Base-by-base conservation (phyloP, 2,113 vertebrate genomes). In the Seriola aureovittata region DNA sequence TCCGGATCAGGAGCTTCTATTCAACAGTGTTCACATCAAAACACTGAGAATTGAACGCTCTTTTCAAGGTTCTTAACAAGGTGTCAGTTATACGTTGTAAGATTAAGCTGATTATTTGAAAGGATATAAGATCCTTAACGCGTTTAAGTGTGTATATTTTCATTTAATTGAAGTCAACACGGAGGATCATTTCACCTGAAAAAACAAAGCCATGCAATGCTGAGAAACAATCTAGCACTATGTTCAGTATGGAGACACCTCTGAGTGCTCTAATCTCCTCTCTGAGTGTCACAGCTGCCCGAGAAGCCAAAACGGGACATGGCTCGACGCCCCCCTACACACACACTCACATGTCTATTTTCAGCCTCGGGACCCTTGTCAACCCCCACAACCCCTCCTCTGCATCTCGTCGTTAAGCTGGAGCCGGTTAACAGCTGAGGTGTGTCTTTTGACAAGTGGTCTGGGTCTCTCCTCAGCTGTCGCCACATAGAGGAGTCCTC, bases 361-460 rank as follows among this genome's bases (percentile, higher is more conserved):
- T 93, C 75, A 85, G 88, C 78, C 50, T 60, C n/a, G 13, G 64
- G 81, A 88, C 88, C 71, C 81, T 73, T 90, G 89, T 89, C 74
- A 55, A 67, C 78, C 76, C 73, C 44, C 21, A 65, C 73, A 62
- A 11, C 71, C 46, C 21, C 59, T 38, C 42, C 36, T 75, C 76
- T 42, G 70, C 85, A 83, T 93, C 88, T 91, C 46, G 32, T 83
- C n/a, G 4, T 89, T 79, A 86, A 82, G 78, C 75, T 32, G 17
- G 34, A 82, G 84, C 81, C 86, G 70, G 81, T 92, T 91, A 91
- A 92, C 92, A 95, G 93, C 93, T 91, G 88, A 92, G 78, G 76
- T 74, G 73, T 87, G 92, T 88, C 84, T 82, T 82, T 85, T 91
- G 91, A 93, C 89, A 91, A 89, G 82, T 90, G 89, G 81, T 52